Evolutionary conservation across 2,888 invertebrate genomes (phyloP), one percentile per base, ranked within the genome.

Genomic region (Hofmannophila pseudospretella): DNA sequence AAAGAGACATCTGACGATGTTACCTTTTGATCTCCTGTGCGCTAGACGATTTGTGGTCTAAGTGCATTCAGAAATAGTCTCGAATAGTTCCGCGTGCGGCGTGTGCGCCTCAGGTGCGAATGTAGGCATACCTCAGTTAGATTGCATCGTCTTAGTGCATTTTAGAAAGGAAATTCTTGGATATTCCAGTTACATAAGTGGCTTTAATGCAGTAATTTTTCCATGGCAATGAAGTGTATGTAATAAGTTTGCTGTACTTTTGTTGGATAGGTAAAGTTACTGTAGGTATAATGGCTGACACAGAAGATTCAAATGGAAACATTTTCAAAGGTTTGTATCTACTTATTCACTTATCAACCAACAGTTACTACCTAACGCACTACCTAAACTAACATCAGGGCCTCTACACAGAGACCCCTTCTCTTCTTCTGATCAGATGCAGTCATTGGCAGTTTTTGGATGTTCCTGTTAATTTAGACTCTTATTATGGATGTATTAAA

Each of bases 11-110:
- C 25, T 28, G 47, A 51, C 54, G 52, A 67, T 67, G 49, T 69
- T 71, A 74, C 73, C 77, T 73, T 79, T 79, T 80, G 74, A 81
- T 82, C 80, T 81, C 74, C 52, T 75, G 71, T 74, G 58, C 64
- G 59, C 58, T 69, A 64, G 74, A 66, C 70, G 67, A 63, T 64
- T 69, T 73, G 76, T 77, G 76, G 80, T 79, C 81, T 78, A 73
- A 72, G 80, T 78, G 66, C 67, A 67, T 64, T 68, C 72, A 56
- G 66, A 79, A 82, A 82, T 84, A 81, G 79, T 74, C 66, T 47
- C 53, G 58, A 54, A 53, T 66, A 76, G 79, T 84, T 85, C 82
- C 85, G 84, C 73, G 61, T 82, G 60, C 69, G 67, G 68, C 59
- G 65, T 65, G 49, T 52, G 60, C 63, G 23, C 54, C 53, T 77